Evolutionary conservation across 2,888 invertebrate species (phyloP), one percentile per base, ranked within the genome.

Genomic region (Drosophila conformis): DNA sequence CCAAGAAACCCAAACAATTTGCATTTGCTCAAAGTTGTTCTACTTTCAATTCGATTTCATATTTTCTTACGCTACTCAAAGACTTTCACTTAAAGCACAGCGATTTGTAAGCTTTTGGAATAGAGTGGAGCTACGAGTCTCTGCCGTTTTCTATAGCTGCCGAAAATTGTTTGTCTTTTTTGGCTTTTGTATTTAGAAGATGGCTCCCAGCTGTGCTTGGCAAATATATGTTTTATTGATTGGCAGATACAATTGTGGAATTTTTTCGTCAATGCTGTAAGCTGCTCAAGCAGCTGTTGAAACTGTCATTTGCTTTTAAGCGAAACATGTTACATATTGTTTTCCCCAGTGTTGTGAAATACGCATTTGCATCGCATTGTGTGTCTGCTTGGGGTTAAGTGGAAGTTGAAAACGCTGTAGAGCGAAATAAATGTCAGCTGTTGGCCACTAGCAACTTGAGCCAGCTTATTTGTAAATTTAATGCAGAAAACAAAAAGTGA

Each of bases 191-290:
- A 2, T 6, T 21, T 11, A 11, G 42, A 21, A 42, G 42, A 21
- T 42, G 1, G 21, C 48, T 59, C 42, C 36, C 72, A 60, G 63
- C 67, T 66, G 66, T 58, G 1, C 21, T 62, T 42, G 60, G 36
- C 66, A 79, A 78, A 67, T 49, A 67, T 31, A 13, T 61, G 56
- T 60, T 70, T 73, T 66, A 87, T 87, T 82, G 87, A 83, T 84
- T 79, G 66, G 46, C 60, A 58, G 57, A 6, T 8, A 53, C 58
- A 66, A 75, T 61, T 60, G 18, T 35, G 25, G 6, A 51, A 53
- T 53, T 35, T 49, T 8, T 25, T 18, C 10, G 25, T 54, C 27
- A n/a, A 6, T 38, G 21, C 11, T 38, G 21, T n/a, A 36, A 49
- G 48, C 27, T 38, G 56, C 56, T 8, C 21, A 40, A 31, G 31